Base-by-base conservation (phyloP, 2,113 vertebrate genomes). In the Rhagologus leucostigma region DNA sequence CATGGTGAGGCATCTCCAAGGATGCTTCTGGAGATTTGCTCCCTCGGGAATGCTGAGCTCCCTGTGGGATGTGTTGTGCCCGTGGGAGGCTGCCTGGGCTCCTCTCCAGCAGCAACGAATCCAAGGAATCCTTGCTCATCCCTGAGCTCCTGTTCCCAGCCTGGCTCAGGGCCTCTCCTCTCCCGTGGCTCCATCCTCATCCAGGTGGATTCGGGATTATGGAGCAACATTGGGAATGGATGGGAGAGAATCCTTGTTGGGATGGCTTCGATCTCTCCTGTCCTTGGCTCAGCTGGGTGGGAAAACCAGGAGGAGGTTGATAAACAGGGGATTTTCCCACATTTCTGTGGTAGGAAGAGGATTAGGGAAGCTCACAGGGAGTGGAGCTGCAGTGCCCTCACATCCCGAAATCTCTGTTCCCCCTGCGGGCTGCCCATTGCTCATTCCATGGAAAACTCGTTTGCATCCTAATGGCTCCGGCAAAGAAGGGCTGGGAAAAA, bases 311-410 rank as follows among this genome's bases (percentile, higher is more conserved):
- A 68, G n/a, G 22, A 35, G 21, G 9, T 26, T 52, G 24, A 32
- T 18, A 13, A 39, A 42, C 3, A 18, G 49, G 55, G 21, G 68
- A 2, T 4, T 7, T 49, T 32, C 16, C 67, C 30, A 41, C 37
- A 12, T 46, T 69, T 12, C 8, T 65, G 21, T 12, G n/a, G 11
- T 11, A n/a, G 53, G 32, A 70, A 70, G 55, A 57, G 69, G 53
- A 32, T 8, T 56, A 1, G n/a, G 65, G 39, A 33, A 55, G 27
- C 21, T 46, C 14, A 39, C 62, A 84, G 86, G 97, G 97, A 89
- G 94, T 98, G 95, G 92, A 97, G 97, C 98, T 96, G 97, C 96
- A 96, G 95, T 53, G 11, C 21, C 49, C 22, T 53, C 67, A 80
- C 76, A 80, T 71, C 33, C 13, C 16, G 39, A 55, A 16, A 53